Conservation (phyloP, 64 coral and sea anemone species). For the Montipora cactus region DNA sequence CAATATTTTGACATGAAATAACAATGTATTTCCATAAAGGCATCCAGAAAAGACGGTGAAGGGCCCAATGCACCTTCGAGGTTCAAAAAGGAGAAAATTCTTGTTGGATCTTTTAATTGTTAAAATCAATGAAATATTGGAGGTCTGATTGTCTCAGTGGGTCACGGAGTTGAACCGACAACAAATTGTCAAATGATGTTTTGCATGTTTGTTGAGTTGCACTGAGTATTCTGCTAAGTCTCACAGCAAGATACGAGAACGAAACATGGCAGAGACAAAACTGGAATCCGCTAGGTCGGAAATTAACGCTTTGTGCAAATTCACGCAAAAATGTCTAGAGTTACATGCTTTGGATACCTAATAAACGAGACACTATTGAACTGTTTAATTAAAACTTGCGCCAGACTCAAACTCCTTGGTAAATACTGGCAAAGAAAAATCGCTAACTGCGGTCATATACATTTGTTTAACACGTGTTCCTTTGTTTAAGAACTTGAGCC, state of each 20-base stretch:
- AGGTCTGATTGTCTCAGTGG: too few relatives aligned
- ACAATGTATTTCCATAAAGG: not conserved
- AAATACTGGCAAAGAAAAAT: too few relatives aligned
- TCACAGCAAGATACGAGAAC: not conserved
- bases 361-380: too few relatives aligned
- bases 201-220: not conserved
- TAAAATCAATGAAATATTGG: too few relatives aligned
- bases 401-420: too few relatives aligned
- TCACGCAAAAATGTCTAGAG: not conserved
- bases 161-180: too few relatives aligned
- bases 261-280: not conserved
- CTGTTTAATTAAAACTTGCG: too few relatives aligned
- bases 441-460: too few relatives aligned
- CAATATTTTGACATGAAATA: conserved; percentile 37
- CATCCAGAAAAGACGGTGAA: not conserved
- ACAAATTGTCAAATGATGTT: not conserved
- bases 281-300: too few relatives aligned
- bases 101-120: not conserved
- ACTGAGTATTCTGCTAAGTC: not conserved
- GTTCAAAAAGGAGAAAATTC: not conserved
- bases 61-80: not conserved
- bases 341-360: not conserved
- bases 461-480: too few relatives aligned
- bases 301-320: too few relatives aligned
- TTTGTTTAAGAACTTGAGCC: too few relatives aligned